Evolutionary conservation across 2,113 vertebrate species (phyloP).

Genomic region (Sander lucioperca): DNA sequence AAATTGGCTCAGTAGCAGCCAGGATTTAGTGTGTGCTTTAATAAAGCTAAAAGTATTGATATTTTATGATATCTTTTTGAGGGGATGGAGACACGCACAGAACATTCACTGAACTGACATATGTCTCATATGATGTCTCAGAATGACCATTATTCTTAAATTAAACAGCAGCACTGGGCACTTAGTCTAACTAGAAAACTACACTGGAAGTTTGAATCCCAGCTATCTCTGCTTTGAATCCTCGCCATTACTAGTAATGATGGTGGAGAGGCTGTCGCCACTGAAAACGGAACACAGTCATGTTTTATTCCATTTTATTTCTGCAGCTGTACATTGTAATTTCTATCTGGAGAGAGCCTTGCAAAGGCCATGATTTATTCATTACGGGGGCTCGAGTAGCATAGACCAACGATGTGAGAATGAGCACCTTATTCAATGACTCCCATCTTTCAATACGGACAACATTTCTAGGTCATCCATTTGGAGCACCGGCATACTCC

Average conservation of each 20-base stretch:
- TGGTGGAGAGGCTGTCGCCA: conserved; percentile 63
- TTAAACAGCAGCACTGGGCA: conserved; percentile 17
- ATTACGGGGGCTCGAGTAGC: conserved; percentile 74
- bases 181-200: conserved; percentile 16
- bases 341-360: conserved; percentile 74
- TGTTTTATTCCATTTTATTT: conserved; percentile 83
- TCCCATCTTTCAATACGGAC: conserved; percentile 76
- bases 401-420: conserved; percentile 73
- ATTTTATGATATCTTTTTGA: conserved; percentile 6
- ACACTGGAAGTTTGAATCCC: conserved; percentile 28
- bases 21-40: conserved; percentile 6
- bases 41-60: background rate
- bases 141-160: conserved; percentile 5
- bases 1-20: conserved; percentile 12
- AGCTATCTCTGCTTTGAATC: conserved; percentile 48
- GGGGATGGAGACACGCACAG: background rate
- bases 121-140: background rate
- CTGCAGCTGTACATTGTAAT: conserved; percentile 76
- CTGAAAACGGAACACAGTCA: conserved; percentile 67
- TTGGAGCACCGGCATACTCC: conserved; percentile 68
- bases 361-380: conserved; percentile 81
- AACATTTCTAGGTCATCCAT: conserved; percentile 79
- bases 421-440: conserved; percentile 77
- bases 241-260: conserved; percentile 62
- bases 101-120: background rate